A percentile compares a stretch with the other conserved stretches of the same genome.
Evolutionary conservation across 2,888 invertebrate genomes (phyloP).

Genomic region (Drosophila flavopinicola): DNA sequence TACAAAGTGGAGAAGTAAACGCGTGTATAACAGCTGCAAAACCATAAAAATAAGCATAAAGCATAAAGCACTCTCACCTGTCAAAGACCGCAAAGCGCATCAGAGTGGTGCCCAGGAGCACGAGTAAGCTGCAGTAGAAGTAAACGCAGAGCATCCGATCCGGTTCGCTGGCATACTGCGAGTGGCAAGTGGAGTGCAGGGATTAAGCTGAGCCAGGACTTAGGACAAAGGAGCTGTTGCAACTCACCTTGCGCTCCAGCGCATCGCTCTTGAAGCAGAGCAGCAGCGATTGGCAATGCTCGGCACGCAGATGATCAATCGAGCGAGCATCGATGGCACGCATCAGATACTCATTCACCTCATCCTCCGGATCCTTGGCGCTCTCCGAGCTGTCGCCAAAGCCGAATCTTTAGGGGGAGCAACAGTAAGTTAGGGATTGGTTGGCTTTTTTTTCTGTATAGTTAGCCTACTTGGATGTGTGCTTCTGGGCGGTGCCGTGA

Average conservation of each 20-base stretch:
- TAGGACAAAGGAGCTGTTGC: too few species aligned
- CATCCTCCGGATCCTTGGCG: conserved; percentile 92
- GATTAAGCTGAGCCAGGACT: neutral
- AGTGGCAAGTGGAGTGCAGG: neutral
- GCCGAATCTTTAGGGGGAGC: conserved; percentile 87
- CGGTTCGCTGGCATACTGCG: conserved; percentile 91
- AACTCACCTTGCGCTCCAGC: conserved; percentile 91
- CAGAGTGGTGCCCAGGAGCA: conserved; percentile 88
- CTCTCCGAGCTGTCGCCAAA: conserved; percentile 89
- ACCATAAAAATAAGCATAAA: too few species aligned
- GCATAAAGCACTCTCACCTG: conserved; percentile 86
- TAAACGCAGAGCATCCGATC: conserved; percentile 95
- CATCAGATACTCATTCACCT: conserved; percentile 98
- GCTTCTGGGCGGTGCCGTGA: conserved; percentile 91
- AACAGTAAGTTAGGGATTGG: too few species aligned
- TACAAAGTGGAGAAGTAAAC: too few species aligned
- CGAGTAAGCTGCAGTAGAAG: conserved; percentile 91
- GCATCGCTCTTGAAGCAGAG: conserved; percentile 92
- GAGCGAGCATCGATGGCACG: conserved; percentile 97
- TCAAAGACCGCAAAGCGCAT: conserved; percentile 89
- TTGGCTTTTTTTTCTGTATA: too few species aligned
- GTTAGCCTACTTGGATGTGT: conserved; percentile 88
- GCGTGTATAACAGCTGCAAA: too few species aligned
- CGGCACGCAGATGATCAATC: conserved; percentile 93
- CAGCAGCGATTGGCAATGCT: conserved; percentile 94